A percentile compares a stretch with the other conserved stretches of the same genome.
Evolutionary conservation across 2,888 invertebrate species (phyloP).

Genomic region (Stenoptilia bipunctidactyla): DNA sequence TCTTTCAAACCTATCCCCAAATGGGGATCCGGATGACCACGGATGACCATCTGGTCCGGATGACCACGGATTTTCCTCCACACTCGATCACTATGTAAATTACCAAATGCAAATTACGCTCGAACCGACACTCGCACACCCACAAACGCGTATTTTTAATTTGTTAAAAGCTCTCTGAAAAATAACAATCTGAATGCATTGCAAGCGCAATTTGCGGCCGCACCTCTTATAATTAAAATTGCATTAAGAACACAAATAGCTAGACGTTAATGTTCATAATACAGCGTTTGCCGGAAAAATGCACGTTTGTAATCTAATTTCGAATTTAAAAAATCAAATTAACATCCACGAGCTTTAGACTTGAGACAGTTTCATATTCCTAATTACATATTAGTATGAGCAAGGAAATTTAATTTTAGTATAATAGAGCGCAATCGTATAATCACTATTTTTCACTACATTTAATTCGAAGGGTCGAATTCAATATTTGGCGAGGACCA

Average conservation of each 20-base stretch:
- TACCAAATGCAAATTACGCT: constrained; percentile 18
- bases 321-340: constrained; percentile 24
- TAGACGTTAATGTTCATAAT: constrained; percentile 49
- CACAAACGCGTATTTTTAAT: constrained; percentile 42
- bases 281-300: constrained; percentile 51
- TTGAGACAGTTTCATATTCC: constrained; percentile 12
- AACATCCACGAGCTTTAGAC: constrained; percentile 15
- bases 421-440: constrained; percentile 33
- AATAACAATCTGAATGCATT: constrained; percentile 61
- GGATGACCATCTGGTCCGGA: too few species aligned
- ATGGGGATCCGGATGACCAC: too few species aligned
- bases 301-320: constrained; percentile 34
- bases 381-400: neutral
- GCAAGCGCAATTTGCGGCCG: constrained; percentile 46
- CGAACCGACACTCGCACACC: constrained; percentile 7
- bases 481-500: constrained; percentile 54
- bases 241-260: constrained; percentile 57
- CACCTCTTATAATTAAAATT: constrained; percentile 69
- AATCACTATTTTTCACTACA: constrained; percentile 39
- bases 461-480: constrained; percentile 33
- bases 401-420: constrained; percentile 36
- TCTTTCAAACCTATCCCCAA: too few species aligned
- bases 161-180: constrained; percentile 62
- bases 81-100: constrained; percentile 16
- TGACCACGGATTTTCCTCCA: constrained; percentile 16